These are phyloP conservation scores for Sarcophaga peregrina DNA, from an alignment of 1,140 invertebrate genomes.

Conservation along the genomic window DNA sequence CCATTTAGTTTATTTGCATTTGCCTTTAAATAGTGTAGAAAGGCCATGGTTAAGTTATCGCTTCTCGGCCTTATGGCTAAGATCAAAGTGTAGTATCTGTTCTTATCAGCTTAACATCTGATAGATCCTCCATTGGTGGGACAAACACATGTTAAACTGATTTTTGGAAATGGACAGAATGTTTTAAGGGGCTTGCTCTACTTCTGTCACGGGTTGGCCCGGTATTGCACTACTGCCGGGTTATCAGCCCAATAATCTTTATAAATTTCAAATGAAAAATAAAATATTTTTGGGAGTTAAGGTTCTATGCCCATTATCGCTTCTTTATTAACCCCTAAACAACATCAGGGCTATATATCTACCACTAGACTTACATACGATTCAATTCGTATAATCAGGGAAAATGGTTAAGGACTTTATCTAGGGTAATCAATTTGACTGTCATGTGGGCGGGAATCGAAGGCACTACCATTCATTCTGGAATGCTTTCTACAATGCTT, in stretches of 20 bases:
- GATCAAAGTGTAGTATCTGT: constrained; percentile 73
- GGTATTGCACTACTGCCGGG: constrained; percentile 70
- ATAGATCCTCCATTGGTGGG: constrained; percentile 71
- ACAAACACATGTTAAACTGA: constrained; percentile 73
- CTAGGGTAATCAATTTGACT: no score
- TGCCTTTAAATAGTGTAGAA: not conserved
- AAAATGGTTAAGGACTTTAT: no score
- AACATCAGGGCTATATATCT: no score
- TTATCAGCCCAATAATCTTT: constrained; percentile 42
- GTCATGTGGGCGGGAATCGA: no score
- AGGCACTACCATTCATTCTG: no score
- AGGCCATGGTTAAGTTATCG: constrained; percentile 52
- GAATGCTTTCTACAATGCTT: no score
- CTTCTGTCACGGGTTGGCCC: constrained; percentile 70
- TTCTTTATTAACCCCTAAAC: no score
- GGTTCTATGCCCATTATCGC: no score
- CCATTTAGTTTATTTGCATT: not conserved
- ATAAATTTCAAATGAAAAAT: not conserved
- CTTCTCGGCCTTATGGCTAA: constrained; percentile 69
- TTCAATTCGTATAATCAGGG: no score
- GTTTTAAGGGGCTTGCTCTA: constrained; percentile 69
- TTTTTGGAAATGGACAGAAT: constrained; percentile 67
- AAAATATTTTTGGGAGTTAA: no score
- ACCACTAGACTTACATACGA: no score
- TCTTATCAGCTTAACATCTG: constrained; percentile 78